Base-by-base conservation (phyloP, 2,888 invertebrate species). In the Galerucella calmariensis region DNA sequence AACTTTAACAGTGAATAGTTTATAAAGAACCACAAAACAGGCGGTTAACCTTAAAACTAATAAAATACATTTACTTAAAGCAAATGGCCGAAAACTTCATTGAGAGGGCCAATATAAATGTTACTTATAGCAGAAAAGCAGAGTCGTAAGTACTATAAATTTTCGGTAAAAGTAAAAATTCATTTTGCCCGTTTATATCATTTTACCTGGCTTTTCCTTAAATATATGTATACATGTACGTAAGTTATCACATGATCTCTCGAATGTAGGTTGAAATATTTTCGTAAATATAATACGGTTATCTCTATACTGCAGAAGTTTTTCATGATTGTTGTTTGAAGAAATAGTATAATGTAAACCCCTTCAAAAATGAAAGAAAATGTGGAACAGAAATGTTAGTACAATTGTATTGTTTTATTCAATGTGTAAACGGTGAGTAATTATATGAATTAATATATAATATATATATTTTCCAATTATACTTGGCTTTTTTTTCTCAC, bases 381-480 rank as follows among this genome's bases (percentile, higher is more conserved):
- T n/a, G 9, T 44, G 46, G 41, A n/a, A 65, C 46, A 20, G 46
- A 65, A 65, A 65, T 35, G 12, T 41, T 63, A 63, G 66, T 67
- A 67, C 66, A 66, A 66, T 66, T 53, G 3, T 66, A 51, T 51
- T 51, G 27, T 56, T 67, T 67, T 27, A 67, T 67, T 61, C 67
- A 56, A 35, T 67, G 27, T 66, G 44, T 48, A 61, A 66, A 44
- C 46, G 44, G 65, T 53, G n/a, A 67, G 67, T 67, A 67, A 48
- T 61, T 61, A 61, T 35, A 35, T 61, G n/a, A 27, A 67, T 53
- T n/a, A 51, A 67, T 51, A 56, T n/a, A 51, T n/a, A 51, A 67
- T 51, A 67, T 67, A 67, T 56, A 67, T 56, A 56, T 67, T 67
- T 67, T 67, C 56, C 66, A 56, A 67, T 16, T 56, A 56, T 51